Evolutionary conservation across 2,113 vertebrate genomes (phyloP), one percentile per base, ranked within the genome.

Genomic region (Asarcornis scutulata): DNA sequence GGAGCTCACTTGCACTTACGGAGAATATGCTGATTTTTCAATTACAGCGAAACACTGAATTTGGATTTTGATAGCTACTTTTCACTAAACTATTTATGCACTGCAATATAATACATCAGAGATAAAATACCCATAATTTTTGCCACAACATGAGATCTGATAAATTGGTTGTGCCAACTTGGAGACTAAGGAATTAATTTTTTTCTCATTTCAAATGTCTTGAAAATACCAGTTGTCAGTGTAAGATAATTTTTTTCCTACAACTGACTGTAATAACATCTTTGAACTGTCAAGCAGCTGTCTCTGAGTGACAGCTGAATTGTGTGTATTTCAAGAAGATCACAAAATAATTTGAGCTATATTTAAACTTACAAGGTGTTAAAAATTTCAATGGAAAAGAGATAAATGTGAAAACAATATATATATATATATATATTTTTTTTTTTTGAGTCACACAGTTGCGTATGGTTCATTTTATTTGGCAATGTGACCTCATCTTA

Each of bases 241-340:
- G 52, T 79, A 93, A 96, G 59, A 83, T 77, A 74, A 56, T 88
- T 88, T 91, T 87, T 87, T 23, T 46, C 71, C 56, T 44, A 52
- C 56, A 83, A 78, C 52, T 91, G 88, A 68, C 82, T 79, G 38
- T 90, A 96, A 88, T 93, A 94, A 86, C 27, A 55, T 80, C 89
- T 95, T 96, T 96, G 96, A 95, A 95, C 85, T 96, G 95, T 88
- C 94, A 94, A 90, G 88, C 34, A 90, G 7, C 25, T 83, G 52
- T 38, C 72, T 87, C 55, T 81, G 56, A 94, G 60, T 86, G 94
- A 91, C 95, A 97, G 89, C 82, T 93, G 68, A 96, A 88, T 42
- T 40, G 68, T 36, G 72, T 80, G 62, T 46, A 80, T 88, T 89
- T 91, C 72, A 80, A 59, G 44, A 80, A 73, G 88, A 96, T 89